Evolutionary conservation across 2,113 vertebrate species (phyloP).

Genomic region (Phainopepla nitens): DNA sequence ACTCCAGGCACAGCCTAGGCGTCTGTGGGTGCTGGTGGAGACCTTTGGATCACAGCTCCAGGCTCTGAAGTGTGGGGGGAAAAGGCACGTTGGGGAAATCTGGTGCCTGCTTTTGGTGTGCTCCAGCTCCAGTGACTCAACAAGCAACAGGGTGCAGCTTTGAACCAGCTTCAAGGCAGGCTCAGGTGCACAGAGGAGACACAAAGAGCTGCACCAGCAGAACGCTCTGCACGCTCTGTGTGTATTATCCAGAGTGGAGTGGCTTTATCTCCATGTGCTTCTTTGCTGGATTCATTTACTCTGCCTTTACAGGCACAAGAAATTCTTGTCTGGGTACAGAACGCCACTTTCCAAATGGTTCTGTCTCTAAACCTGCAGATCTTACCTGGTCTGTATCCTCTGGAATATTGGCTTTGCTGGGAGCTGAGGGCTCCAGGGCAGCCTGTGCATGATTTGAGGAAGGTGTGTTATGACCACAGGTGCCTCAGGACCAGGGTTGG

Average conservation of each 20-base stretch:
- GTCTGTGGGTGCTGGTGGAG: neutral
- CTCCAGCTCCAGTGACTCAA: neutral
- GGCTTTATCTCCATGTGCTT: accelerated
- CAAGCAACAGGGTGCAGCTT: neutral
- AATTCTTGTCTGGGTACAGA: neutral
- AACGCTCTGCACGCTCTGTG: neutral
- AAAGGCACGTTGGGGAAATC: neutral
- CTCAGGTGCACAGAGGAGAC: neutral
- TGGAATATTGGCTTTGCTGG: neutral
- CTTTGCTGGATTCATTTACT: neutral
- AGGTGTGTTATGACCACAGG: neutral
- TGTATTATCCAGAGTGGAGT: neutral
- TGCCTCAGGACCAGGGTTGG: neutral
- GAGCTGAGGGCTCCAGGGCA: neutral
- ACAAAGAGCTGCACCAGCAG: neutral
- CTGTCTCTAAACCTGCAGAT: neutral
- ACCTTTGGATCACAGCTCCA: neutral
- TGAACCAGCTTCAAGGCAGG: neutral
- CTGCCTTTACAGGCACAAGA: neutral
- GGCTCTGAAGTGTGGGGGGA: accelerated
- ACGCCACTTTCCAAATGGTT: neutral
- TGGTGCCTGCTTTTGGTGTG: neutral
- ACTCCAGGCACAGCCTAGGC: neutral
- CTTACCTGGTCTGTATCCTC: neutral
- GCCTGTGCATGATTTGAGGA: neutral